Evolutionary conservation across 2,797 vertebrate species (phyloP).

Genomic region (Enteromius anoplus): DNA sequence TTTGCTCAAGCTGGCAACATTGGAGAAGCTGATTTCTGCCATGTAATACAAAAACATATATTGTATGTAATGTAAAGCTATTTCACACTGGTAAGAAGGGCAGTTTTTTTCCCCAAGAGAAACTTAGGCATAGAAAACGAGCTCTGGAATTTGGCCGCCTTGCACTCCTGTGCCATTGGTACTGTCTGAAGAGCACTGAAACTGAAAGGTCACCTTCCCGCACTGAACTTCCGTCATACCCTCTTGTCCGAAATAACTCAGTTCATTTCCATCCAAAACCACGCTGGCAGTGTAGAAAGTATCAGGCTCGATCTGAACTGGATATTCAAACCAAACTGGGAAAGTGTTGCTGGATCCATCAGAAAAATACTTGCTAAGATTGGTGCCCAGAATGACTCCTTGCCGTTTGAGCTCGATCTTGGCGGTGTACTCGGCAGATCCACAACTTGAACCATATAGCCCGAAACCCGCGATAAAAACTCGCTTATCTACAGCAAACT

Average conservation of each 20-base stretch:
- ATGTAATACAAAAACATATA: conserved; percentile 31
- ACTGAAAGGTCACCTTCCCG: conserved; percentile 97
- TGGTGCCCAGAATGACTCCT: conserved; percentile 91
- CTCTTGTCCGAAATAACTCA: conserved; percentile 98
- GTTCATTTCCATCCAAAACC: conserved; percentile 92
- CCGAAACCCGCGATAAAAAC: conserved; percentile 97
- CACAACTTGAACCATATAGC: conserved; percentile 95
- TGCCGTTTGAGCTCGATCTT: conserved; percentile 97
- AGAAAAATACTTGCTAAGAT: conserved; percentile 96
- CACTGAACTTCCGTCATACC: conserved; percentile 99
- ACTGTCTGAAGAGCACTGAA: conserved; percentile 98
- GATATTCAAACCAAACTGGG: conserved; percentile 96
- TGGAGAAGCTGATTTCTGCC: conserved; percentile 7
- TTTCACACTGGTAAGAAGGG: conserved; percentile 15
- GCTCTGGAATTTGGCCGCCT: conserved; percentile 96
- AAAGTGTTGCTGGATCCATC: conserved; percentile 98
- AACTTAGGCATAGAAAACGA: conserved; percentile 94
- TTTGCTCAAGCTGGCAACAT: neutral
- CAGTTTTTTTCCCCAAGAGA: neutral
- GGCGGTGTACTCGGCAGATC: conserved; percentile 94
- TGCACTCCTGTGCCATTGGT: conserved; percentile 98
- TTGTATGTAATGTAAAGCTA: conserved; percentile 12
- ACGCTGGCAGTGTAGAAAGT: conserved; percentile 98
- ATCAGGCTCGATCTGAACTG: conserved; percentile 95
- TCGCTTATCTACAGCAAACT: conserved; percentile 95